Conservation (phyloP, 1,140 invertebrate genomes). For the Caenorhabditis briggsae region DNA sequence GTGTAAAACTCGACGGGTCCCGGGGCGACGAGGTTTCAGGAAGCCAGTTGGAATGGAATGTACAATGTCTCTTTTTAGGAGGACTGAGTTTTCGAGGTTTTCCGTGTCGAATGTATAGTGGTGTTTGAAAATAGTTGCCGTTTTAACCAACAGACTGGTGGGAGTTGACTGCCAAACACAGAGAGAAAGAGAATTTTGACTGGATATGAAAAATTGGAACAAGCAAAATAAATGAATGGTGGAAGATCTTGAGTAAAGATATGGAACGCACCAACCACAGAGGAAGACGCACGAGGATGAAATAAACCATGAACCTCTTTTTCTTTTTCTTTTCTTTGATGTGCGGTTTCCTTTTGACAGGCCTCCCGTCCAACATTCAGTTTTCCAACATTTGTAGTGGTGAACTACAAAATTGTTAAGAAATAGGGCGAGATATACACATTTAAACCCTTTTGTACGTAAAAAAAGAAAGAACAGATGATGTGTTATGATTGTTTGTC, state of each 20-base stretch:
- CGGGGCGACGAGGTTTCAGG: not conserved
- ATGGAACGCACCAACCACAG: not conserved
- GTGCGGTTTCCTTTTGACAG: not conserved
- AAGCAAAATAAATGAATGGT: constrained; percentile 47
- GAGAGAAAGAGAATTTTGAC: not conserved
- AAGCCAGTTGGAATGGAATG: not conserved
- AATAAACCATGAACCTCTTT: not conserved
- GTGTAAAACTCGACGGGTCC: constrained; percentile 5
- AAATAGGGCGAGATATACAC: too few relatives aligned
- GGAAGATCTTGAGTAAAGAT: constrained; percentile 24
- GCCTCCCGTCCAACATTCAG: not conserved
- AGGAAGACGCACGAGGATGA: not conserved
- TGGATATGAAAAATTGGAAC: constrained; percentile 55
- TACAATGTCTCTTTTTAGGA: too few relatives aligned
- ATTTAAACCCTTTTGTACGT: too few relatives aligned
- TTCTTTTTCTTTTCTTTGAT: constrained; percentile 21
- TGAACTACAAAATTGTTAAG: too few relatives aligned
- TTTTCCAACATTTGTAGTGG: not conserved
- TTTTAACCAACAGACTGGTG: constrained; percentile 44
- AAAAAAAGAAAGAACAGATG: too few relatives aligned
- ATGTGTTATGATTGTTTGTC: too few relatives aligned
- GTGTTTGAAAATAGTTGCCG: constrained; percentile 49
- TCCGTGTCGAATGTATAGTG: constrained; percentile 3
- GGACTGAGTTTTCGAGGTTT: too few relatives aligned
- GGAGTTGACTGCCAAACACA: constrained; percentile 16